Evolutionary conservation across 1,140 invertebrate species (phyloP).

Genomic region (Reticulitermes speratus): DNA sequence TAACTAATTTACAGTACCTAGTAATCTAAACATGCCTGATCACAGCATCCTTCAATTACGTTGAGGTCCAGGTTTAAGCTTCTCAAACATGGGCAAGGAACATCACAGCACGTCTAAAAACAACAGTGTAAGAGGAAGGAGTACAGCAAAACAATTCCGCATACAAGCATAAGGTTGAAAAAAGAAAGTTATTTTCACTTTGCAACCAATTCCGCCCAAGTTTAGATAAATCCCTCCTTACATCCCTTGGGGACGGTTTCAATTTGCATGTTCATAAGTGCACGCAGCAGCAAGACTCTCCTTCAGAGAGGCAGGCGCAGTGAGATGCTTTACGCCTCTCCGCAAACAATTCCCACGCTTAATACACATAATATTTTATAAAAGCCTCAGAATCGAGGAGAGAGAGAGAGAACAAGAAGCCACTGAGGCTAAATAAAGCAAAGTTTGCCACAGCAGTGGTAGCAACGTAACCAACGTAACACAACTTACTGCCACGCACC

Average conservation of each 20-base stretch:
- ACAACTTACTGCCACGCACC: neutral
- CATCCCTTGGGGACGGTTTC: neutral
- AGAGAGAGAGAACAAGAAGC: neutral
- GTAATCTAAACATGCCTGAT: too few relatives aligned
- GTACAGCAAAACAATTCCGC: too few relatives aligned
- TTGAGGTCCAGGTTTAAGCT: too few relatives aligned
- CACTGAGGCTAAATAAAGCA: neutral
- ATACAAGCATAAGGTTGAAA: neutral
- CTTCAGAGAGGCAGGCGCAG: neutral
- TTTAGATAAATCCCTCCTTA: neutral
- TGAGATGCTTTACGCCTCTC: neutral
- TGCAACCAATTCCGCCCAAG: neutral
- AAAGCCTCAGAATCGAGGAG: neutral
- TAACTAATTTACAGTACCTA: too few relatives aligned
- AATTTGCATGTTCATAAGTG: constrained; percentile 12
- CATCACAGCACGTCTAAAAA: too few relatives aligned
- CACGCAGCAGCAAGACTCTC: neutral
- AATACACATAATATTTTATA: constrained; percentile 5
- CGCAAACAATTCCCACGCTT: neutral
- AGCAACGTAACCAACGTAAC: neutral
- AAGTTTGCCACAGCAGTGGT: constrained; percentile 9
- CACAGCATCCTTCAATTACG: too few relatives aligned
- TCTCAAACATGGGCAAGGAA: too few relatives aligned
- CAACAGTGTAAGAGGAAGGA: too few relatives aligned
- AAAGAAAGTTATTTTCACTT: neutral